Conservation (phyloP, 2,113 vertebrate genomes). For the Speoplatyrhinus poulsoni region DNA sequence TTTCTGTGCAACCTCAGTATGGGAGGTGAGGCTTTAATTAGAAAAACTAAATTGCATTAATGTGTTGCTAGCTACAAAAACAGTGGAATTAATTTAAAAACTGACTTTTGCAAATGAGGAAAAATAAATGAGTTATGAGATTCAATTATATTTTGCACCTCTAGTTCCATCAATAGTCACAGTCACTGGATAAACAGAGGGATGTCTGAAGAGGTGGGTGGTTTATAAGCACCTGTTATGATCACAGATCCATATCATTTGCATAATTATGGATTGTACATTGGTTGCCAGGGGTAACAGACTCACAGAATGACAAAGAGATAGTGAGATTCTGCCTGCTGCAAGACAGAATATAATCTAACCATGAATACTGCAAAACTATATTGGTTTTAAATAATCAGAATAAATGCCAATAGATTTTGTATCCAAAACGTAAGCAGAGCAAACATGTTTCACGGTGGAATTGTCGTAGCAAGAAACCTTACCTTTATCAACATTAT, state of each 20-base stretch:
- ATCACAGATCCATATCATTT: conserved; percentile 53
- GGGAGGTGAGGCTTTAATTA: conserved; percentile 20
- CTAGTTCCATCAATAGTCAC: conserved; percentile 38
- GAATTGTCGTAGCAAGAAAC: neutral
- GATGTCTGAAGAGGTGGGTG: conserved; percentile 38
- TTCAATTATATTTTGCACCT: conserved; percentile 54
- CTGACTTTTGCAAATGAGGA: conserved; percentile 53
- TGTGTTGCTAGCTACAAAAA: neutral
- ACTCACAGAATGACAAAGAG: conserved; percentile 16
- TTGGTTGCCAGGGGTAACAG: conserved; percentile 59
- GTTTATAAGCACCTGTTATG: conserved; percentile 50
- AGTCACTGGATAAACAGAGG: conserved; percentile 39
- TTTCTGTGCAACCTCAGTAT: conserved; percentile 1
- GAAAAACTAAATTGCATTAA: conserved; percentile 9
- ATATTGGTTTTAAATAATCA: conserved; percentile 2
- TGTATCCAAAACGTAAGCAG: conserved; percentile 7
- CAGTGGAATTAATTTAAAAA: conserved; percentile 36
- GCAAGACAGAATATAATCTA: neutral
- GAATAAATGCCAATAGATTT: neutral
- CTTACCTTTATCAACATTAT: conserved; percentile 21
- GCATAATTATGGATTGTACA: conserved; percentile 57
- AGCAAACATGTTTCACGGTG: neutral
- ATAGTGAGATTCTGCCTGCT: conserved; percentile 5
- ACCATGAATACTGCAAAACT: conserved; percentile 1
- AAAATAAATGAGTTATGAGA: conserved; percentile 58